Evolutionary conservation across 2,797 vertebrate genomes (phyloP).

Genomic region (Nasua narica): DNA sequence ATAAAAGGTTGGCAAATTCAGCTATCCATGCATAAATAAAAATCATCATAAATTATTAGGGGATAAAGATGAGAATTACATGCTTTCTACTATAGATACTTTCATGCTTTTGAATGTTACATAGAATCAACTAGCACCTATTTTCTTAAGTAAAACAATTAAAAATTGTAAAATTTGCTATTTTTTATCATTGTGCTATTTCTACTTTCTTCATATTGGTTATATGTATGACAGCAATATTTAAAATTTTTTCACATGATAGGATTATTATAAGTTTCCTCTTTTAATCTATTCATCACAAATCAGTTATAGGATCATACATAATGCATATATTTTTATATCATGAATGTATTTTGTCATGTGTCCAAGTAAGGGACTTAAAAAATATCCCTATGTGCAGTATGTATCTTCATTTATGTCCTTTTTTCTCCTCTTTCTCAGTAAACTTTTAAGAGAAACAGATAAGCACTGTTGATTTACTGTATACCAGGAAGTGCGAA

Average conservation of each 20-base stretch:
- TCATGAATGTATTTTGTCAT: neutral
- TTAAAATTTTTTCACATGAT: neutral
- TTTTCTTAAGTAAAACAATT: neutral
- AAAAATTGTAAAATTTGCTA: neutral
- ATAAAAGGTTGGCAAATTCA: neutral
- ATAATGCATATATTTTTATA: neutral
- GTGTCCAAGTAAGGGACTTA: neutral
- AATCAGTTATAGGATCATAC: neutral
- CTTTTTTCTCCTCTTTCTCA: neutral
- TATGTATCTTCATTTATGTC: neutral
- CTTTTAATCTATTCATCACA: neutral
- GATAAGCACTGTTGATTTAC: neutral
- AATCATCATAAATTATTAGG: neutral
- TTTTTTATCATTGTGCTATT: neutral
- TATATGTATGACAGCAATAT: neutral
- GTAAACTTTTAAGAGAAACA: neutral
- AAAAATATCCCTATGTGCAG: neutral
- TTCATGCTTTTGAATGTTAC: neutral
- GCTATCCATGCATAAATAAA: neutral
- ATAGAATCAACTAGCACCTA: neutral
- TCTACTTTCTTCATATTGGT: neutral
- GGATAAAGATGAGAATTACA: neutral
- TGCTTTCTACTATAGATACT: neutral
- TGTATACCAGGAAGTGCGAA: neutral
- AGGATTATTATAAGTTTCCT: neutral